Percentiles rank a stretch among this genome's conserved stretches.
Evolutionary conservation across 2,113 vertebrate species (phyloP).

Genomic region (Eclectus roratus): DNA sequence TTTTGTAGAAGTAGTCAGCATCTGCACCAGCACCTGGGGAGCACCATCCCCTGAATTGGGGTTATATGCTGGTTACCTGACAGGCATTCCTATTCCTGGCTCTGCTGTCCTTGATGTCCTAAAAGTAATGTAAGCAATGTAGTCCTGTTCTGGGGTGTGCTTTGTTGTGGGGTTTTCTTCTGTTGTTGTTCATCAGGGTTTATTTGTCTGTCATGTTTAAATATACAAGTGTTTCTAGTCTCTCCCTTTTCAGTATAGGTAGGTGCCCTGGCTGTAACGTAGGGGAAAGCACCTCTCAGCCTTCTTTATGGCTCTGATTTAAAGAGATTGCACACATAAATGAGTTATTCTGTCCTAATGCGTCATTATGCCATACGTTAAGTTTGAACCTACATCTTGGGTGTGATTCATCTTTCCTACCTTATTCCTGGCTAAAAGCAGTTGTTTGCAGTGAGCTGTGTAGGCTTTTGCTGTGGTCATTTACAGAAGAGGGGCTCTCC

Average conservation of each 20-base stretch:
- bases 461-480: not conserved
- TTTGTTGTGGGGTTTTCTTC: not conserved
- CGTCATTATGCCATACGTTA: not conserved
- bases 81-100: not conserved
- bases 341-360: not conserved
- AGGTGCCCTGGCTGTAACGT: not conserved
- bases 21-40: not conserved
- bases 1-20: not conserved
- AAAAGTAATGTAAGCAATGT: not conserved
- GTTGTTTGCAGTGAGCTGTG: not conserved
- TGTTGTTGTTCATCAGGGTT: not conserved
- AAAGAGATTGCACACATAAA: not conserved
- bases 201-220: not conserved
- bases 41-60: fast-evolving
- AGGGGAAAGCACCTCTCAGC: not conserved
- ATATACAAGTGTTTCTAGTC: not conserved
- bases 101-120: not conserved
- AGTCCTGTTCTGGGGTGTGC: not conserved
- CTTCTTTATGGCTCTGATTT: not conserved
- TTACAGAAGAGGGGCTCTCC: not conserved
- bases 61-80: not conserved
- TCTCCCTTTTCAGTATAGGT: not conserved
- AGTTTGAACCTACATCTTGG: not conserved
- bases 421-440: not conserved
- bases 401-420: not conserved